These are phyloP conservation scores for Macroramphosus scolopax DNA, from an alignment of 2,797 vertebrate genomes.

Conservation along the genomic window DNA sequence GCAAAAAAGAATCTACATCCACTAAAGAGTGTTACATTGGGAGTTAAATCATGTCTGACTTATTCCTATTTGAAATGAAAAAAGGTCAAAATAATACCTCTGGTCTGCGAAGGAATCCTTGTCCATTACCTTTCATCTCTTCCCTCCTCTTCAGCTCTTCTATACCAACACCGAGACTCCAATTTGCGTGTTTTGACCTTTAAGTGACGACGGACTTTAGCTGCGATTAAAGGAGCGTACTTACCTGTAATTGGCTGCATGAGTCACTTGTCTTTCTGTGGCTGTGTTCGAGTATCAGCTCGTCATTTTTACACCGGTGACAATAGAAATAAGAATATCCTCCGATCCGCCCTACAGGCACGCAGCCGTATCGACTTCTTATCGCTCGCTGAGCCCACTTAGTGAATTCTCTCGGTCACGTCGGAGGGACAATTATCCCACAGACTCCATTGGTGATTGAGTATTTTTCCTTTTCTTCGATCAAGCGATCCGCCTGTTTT, in stretches of 20 bases:
- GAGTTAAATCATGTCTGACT: slow-evolving; percentile 2
- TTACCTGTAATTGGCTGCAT: slow-evolving; percentile 65
- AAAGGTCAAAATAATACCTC: too few relatives aligned
- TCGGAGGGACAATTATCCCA: slow-evolving; percentile 45
- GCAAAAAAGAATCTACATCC: too few relatives aligned
- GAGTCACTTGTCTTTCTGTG: slow-evolving; percentile 61
- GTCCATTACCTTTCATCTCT: slow-evolving; percentile 9
- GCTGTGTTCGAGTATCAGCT: slow-evolving; percentile 35
- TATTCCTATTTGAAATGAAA: slow-evolving; percentile 6
- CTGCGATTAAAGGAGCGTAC: slow-evolving; percentile 46
- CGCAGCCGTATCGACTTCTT: slow-evolving; percentile 44
- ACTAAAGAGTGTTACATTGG: too few relatives aligned
- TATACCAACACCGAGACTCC: slow-evolving; percentile 17
- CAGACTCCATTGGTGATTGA: slow-evolving; percentile 47
- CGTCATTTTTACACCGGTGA: slow-evolving; percentile 47
- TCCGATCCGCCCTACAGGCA: slow-evolving; percentile 37
- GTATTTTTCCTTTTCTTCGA: slow-evolving; percentile 32
- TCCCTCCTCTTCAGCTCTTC: slow-evolving; percentile 18
- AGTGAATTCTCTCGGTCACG: slow-evolving; percentile 44
- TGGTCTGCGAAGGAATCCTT: too few relatives aligned
- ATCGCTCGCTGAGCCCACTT: slow-evolving; percentile 48
- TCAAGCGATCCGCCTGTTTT: slow-evolving; percentile 35
- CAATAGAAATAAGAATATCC: slow-evolving; percentile 51
- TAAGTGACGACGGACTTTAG: slow-evolving; percentile 62
- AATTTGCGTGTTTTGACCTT: slow-evolving; percentile 57